Conservation (phyloP, 2,888 invertebrate genomes). For the Phyto melanocephala region DNA sequence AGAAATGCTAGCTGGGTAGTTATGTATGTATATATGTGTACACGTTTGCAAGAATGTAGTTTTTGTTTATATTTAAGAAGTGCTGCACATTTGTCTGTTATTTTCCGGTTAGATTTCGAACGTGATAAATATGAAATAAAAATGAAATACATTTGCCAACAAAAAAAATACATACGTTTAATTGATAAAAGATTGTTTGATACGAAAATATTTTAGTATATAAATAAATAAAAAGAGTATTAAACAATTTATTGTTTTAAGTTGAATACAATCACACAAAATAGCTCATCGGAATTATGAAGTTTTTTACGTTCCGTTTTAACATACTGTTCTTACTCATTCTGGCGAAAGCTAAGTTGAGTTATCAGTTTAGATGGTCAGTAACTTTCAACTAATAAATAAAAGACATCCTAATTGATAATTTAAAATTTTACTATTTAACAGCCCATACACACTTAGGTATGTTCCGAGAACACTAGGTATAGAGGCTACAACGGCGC, state of each 20-base stretch:
- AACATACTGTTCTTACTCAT: not conserved
- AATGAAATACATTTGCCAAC: slow-evolving; percentile 11
- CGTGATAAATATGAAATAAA: slow-evolving; percentile 48
- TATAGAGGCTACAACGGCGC: not conserved
- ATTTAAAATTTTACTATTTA: not conserved
- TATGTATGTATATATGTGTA: not conserved
- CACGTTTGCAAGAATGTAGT: not conserved
- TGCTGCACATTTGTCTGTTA: not conserved
- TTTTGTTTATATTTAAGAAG: not conserved
- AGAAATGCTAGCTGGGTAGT: not conserved
- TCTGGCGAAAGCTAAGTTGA: not conserved
- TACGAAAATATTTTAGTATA: slow-evolving; percentile 34
- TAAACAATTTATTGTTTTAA: not conserved
- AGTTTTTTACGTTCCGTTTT: not conserved
- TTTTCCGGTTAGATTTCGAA: slow-evolving; percentile 35
- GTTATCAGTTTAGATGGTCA: slow-evolving; percentile 45
- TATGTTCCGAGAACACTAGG: not conserved
- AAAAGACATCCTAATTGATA: not conserved
- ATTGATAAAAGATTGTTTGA: slow-evolving; percentile 2
- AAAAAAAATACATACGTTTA: slow-evolving; percentile 8
- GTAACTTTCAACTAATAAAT: not conserved
- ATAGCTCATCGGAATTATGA: slow-evolving; percentile 7
- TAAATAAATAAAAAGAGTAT: slow-evolving; percentile 14
- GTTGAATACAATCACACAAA: not conserved
- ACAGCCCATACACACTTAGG: slow-evolving; percentile 24